These are phyloP conservation scores for Nymphalis c-album DNA, from an alignment of 2,888 invertebrate species.

Conservation along the genomic window DNA sequence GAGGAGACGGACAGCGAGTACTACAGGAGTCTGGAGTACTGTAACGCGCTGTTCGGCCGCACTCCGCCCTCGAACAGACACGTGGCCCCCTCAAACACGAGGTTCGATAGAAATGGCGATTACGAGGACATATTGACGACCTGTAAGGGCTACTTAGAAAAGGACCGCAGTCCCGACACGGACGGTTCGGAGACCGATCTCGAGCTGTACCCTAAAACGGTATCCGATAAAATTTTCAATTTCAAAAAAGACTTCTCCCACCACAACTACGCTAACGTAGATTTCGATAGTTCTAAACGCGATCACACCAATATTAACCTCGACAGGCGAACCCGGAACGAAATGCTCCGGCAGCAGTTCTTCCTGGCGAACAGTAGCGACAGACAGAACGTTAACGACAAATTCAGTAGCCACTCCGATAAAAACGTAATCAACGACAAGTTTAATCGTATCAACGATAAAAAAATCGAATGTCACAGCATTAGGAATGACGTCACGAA, in stretches of 20 bases:
- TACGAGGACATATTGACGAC: conserved; percentile 56
- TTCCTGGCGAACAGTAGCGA: conserved; percentile 44
- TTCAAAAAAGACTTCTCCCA: conserved; percentile 73
- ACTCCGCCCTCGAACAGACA: not conserved
- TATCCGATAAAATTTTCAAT: conserved; percentile 67
- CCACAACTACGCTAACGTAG: conserved; percentile 68
- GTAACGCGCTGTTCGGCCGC: conserved; percentile 54
- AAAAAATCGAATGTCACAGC: conserved; percentile 74
- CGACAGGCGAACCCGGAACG: conserved; percentile 62
- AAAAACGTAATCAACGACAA: conserved; percentile 66
- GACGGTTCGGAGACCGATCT: conserved; percentile 44
- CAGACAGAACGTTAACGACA: conserved; percentile 33
- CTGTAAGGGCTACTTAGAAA: conserved; percentile 54
- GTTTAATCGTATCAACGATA: conserved; percentile 59
- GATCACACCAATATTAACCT: conserved; percentile 44
- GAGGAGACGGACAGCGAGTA: conserved; percentile 78
- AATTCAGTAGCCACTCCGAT: conserved; percentile 44
- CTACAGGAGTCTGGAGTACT: conserved; percentile 72
- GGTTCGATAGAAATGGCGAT: conserved; percentile 41
- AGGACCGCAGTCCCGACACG: conserved; percentile 32
- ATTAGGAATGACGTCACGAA: conserved; percentile 70
- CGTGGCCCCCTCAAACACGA: not conserved
- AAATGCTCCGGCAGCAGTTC: conserved; percentile 66
- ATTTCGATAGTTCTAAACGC: conserved; percentile 45
- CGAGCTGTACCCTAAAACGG: conserved; percentile 61